Base-by-base conservation (phyloP, 1,140 invertebrate genomes). In the Caenorhabditis elegans region DNA sequence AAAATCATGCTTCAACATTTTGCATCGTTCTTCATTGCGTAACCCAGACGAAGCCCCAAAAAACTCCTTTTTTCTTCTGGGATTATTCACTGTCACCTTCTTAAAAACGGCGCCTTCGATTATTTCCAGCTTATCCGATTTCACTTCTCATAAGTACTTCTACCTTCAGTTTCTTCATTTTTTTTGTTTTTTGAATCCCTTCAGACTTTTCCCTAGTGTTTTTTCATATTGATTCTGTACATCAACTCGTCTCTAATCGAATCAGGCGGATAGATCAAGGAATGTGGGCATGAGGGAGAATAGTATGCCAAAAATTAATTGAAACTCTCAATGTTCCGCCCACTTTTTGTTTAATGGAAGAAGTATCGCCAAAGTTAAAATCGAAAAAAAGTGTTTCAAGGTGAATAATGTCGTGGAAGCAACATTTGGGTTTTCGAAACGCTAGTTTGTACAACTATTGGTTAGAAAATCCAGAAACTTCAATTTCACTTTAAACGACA, bases 181-280 rank as follows among this genome's bases (percentile, higher is more conserved):
- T 19, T 55, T 55, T 55, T 55, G 19, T 17, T 3, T 11, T 24
- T 24, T 55, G 51, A 17, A 19, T 55, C 51, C 39, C 15, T 55
- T 55, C n/a, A 11, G 11, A 49, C 39, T 43, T 43, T 49, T 19
- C 5, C 19, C 48, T 19, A 26, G 13, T 53, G 15, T 24, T 55
- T 53, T 11, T 53, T 55, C 51, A 19, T 26, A 6, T 24, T 55
- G 22, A 19, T 26, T 26, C 51, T 55, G 51, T 26, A 55, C 51
- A 55, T 55, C 51, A 55, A 55, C 51, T 55, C 26, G 31, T 65
- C 55, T 65, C 31, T 65, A 65, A 65, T 65, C 55, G 55, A 65
- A 65, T 65, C 55, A 65, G 28, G 55, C 55, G 55, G 55, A 65
- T 6, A 34, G 13, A n/a, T n/a, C n/a, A n/a, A n/a, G n/a, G 55